Evolutionary conservation across 2,888 invertebrate species (phyloP), one percentile per base, ranked within the genome.

Genomic region (Stenurella melanura): DNA sequence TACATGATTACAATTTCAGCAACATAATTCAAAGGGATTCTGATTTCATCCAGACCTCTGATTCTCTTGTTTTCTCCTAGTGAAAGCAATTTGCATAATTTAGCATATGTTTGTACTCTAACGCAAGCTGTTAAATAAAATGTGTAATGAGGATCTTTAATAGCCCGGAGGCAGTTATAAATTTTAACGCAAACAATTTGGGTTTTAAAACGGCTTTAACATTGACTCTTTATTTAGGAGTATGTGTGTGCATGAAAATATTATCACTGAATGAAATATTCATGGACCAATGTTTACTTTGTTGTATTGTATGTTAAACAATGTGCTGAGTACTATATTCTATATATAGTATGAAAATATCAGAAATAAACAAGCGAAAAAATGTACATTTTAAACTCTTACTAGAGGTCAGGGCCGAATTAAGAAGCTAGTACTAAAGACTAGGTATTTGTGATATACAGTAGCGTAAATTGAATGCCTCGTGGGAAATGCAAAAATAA

Each of bases 91-190:
- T n/a, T 50, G n/a, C 50, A 50, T 50, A n/a, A 50, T 50, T 50
- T 50, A 50, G 50, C 50, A 50, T 50, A 50, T 50, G 50, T 50
- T 50, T 50, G n/a, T 50, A 50, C 50, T n/a, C 50, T n/a, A n/a
- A 50, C 50, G 50, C 50, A 42, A 42, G 30, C 42, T 15, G 50
- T 15, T 50, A 50, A 50, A 50, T 15, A 50, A 50, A 50, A 50
- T 50, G 4, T 50, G 50, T 50, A 50, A 50, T 50, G 50, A 50
- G 50, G 15, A n/a, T 50, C 50, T 15, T n/a, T 50, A 50, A n/a
- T 7, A 9, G 50, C 50, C 50, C 12, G n/a, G 50, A 50, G 50
- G 50, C 50, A 50, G 3, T 50, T 50, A 50, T 5, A 50, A 3
- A n/a, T 50, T 50, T 50, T 50, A n/a, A 50, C 50, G n/a, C 2